Evolutionary conservation across 2,888 invertebrate species (phyloP).

Genomic region (Dione juno): DNA sequence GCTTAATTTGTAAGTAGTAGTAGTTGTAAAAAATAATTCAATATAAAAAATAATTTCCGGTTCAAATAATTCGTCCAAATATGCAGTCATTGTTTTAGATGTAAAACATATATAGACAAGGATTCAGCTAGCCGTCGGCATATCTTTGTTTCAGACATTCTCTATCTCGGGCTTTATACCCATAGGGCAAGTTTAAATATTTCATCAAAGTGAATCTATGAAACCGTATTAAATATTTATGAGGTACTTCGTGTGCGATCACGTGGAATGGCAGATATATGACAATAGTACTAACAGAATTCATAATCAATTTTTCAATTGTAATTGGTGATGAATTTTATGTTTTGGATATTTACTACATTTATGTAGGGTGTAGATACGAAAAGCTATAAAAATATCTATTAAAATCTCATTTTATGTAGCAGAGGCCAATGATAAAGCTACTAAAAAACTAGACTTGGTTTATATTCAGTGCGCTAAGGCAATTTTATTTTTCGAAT

Average conservation of each 20-base stretch:
- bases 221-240: slow-evolving; percentile 29
- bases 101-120: slow-evolving; percentile 11
- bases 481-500: background rate
- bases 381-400: no score
- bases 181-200: slow-evolving; percentile 27
- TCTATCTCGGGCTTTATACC: slow-evolving; percentile 20
- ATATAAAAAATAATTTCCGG: background rate
- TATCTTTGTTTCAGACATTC: slow-evolving; percentile 28
- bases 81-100: background rate
- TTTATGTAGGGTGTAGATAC: no score
- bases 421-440: background rate
- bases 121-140: slow-evolving; percentile 20
- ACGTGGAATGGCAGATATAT: slow-evolving; percentile 4
- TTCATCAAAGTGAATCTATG: slow-evolving; percentile 28
- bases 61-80: background rate
- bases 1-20: no score
- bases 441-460: background rate
- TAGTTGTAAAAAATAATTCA: no score
- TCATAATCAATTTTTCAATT: slow-evolving; percentile 17
- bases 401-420: no score
- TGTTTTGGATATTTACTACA: no score
- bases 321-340: background rate
- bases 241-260: slow-evolving; percentile 17
- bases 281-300: slow-evolving; percentile 1
- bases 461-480: slow-evolving; percentile 4